Conservation (phyloP, 2,797 vertebrate species). For the Semaprochilodus insignis region DNA sequence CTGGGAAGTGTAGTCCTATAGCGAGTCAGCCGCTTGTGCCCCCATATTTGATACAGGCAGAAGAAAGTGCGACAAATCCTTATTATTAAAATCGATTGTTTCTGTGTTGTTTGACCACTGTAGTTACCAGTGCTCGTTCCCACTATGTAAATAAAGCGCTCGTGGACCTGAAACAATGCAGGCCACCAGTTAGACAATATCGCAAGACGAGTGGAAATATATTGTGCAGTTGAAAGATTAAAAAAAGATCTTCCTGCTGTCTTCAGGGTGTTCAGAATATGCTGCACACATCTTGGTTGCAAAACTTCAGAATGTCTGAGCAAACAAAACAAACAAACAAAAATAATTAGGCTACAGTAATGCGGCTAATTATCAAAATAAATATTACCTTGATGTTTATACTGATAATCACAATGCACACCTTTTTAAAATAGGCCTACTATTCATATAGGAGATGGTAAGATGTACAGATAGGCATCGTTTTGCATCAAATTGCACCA, state of each 20-base stretch:
- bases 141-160: neutral
- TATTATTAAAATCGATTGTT: neutral
- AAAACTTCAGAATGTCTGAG: slow-evolving; percentile 88
- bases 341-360: neutral
- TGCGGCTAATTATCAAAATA: no score
- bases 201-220: neutral
- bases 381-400: no score
- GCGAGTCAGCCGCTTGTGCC: neutral
- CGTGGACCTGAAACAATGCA: neutral
- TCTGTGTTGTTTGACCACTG: neutral
- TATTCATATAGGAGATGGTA: no score
- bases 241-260: slow-evolving; percentile 7
- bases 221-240: neutral
- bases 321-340: slow-evolving; percentile 47
- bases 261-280: slow-evolving; percentile 69
- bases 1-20: slow-evolving; percentile 53
- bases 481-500: no score
- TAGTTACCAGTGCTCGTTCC: no score
- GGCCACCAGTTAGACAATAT: neutral
- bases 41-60: neutral
- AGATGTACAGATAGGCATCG: no score
- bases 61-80: neutral
- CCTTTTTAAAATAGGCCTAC: no score
- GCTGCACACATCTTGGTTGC: slow-evolving; percentile 85
- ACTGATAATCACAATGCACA: no score